Evolutionary conservation across 2,888 invertebrate species (phyloP), one percentile per base, ranked within the genome.

Genomic region (Nysson spinosus): DNA sequence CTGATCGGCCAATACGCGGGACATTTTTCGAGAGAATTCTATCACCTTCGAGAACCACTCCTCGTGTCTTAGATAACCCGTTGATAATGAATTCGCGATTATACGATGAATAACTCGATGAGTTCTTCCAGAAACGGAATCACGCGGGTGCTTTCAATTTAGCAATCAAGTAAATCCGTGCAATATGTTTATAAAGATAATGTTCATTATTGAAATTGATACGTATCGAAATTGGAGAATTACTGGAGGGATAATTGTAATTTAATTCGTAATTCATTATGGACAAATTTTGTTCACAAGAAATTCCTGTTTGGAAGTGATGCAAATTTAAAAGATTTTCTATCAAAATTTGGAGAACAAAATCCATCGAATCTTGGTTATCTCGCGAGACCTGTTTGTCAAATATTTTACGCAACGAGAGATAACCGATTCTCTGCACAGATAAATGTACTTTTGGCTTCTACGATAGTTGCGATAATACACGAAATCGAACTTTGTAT

Each of bases 341-440:
- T 12, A 20, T 5, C n/a, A 54, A 58, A 44, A 49, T 47, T 42
- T 50, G 39, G 22, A 24, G 40, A 49, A 52, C 30, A 46, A 57
- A 44, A 54, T 42, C 54, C 54, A 49, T 50, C 40, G 39, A 40
- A 44, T 20, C 37, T 37, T 49, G 52, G 57, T 39, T 67, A 67
- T 70, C 74, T 57, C 61, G 56, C 32, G 56, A 52, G 61, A 67
- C 65, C 65, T 70, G 70, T 75, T 75, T 70, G 69, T 57, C 55
- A 54, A 49, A 52, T 39, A 60, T 46, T 75, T 75, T 76, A 70
- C 72, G 67, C 70, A 75, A 75, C 64, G 44, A 43, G 42, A 60
- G 76, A 75, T 69, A 75, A 75, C 56, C 47, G 30, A 47, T 44
- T 28, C 16, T 44, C 24, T 43, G 47, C 24, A 43, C 46, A 69